Percentiles rank a stretch among this genome's conserved stretches.
These are phyloP conservation scores for Apocrypta bakeri DNA, from an alignment of 1,140 invertebrate species.

Conservation along the genomic window DNA sequence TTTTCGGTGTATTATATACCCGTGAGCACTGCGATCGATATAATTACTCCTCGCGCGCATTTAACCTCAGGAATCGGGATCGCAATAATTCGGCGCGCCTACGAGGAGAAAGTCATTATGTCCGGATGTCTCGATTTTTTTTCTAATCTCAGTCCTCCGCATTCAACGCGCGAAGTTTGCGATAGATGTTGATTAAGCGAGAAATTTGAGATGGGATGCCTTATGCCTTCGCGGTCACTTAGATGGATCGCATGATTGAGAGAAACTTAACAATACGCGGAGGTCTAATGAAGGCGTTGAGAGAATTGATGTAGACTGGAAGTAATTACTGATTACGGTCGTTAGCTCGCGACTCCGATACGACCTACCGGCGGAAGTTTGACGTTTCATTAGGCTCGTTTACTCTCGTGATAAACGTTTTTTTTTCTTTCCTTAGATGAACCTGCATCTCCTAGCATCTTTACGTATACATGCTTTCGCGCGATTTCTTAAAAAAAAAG, in stretches of 20 bases:
- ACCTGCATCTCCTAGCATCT: too few species aligned
- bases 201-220: too few species aligned
- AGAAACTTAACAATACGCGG: not conserved
- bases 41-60: constrained; percentile 63
- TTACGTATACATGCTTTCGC: not conserved
- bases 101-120: not conserved
- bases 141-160: not conserved
- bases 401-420: too few species aligned
- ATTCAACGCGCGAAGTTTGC: too few species aligned
- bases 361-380: too few species aligned
- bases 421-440: too few species aligned
- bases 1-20: not conserved
- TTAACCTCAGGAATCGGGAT: constrained; percentile 61
- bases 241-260: too few species aligned
- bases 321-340: too few species aligned
- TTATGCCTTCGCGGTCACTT: too few species aligned
- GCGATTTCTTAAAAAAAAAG: not conserved
- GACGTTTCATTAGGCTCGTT: too few species aligned
- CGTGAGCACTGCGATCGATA: constrained; percentile 58
- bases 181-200: too few species aligned
- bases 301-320: not conserved
- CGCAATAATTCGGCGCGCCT: constrained; percentile 53
- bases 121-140: not conserved
- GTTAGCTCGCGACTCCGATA: too few species aligned
- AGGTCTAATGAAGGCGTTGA: not conserved